Base-by-base conservation (phyloP, 2,888 invertebrate species). In the Rhagonycha fulva region DNA sequence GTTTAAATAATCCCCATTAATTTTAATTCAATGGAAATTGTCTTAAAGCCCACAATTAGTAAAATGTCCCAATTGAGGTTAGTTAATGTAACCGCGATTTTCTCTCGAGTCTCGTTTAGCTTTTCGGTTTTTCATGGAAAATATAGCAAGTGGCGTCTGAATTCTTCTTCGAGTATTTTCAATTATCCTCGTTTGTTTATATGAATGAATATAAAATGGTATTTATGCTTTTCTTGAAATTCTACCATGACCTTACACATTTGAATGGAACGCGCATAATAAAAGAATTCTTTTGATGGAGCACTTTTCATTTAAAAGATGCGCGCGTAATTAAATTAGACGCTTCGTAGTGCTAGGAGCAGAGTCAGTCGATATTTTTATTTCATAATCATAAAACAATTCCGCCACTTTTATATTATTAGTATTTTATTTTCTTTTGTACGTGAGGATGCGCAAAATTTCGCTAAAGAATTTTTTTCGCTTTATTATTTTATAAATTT, bases 271-370 rank as follows among this genome's bases (percentile, higher is more conserved):
- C 71, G 68, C 24, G 68, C 12, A 72, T 72, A 72, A 75, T 72
- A 75, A 68, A 68, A 68, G 47, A 71, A 72, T 75, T 75, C 75
- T 75, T 74, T 75, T 75, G 71, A 62, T 30, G 24, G 47, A 75
- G 72, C 24, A n/a, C 63, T 70, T 70, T 75, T 71, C 60, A n/a
- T 70, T 70, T 71, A 61, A 12, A 60, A 70, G 70, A 74, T 19
- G 19, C 23, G 14, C 26, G 28, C 28, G 47, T 75, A 75, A 71
- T 75, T 74, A 70, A 70, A 74, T 74, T 14, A 26, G 47, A 47
- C 47, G 47, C 47, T 47, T 47, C 47, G n/a, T 47, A 47, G 47
- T 12, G 7, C 47, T 7, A n/a, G 47, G n/a, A n/a, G 47, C n/a
- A n/a, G 47, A n/a, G 47, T 47, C 47, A 47, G 47, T 47, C 47